Evolutionary conservation across 2,113 vertebrate species (phyloP), one percentile per base, ranked within the genome.

Genomic region (Phalacrocorax brasilianus): DNA sequence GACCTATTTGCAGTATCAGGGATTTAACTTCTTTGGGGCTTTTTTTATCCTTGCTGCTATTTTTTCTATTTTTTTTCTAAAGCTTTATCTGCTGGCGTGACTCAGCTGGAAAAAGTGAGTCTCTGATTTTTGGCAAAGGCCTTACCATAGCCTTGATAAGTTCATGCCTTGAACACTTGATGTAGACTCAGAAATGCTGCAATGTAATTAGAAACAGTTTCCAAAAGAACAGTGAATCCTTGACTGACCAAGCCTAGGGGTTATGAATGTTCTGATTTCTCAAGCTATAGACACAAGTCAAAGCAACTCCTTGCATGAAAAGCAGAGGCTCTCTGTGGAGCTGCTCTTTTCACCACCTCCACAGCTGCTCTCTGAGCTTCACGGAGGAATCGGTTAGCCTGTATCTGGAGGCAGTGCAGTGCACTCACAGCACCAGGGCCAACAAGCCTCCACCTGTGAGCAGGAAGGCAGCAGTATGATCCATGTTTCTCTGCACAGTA

Each of bases 81-180:
- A 89, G 44, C 65, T 75, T 75, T 76, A 93, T 94, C 49, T 92
- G 56, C 68, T 22, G 11, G 33, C 61, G 68, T 96, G 94, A 95
- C 88, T 96, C 95, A 95, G 67, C 88, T 93, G 93, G 93, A 94
- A 97, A 95, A 85, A 91, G 18, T 13, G 33, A 96, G 56, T 44
- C 28, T 84, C 38, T 24, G 24, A 19, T 78, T 92, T 89, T 20
- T 93, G 92, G 92, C 93, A 92, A 89, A 93, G 73, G 35, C 40
- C 24, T 90, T 42, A 45, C 8, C 71, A 58, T 42, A 30, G 35
- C 89, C 89, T 78, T 70, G 67, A 18, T 76, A 89, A 67, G 35
- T 75, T 68, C 52, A n/a, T 59, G 82, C 78, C 72, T 75, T 68
- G 9, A 70, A 87, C 44, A 26, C 76, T 88, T 28, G 27, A 44